Evolutionary conservation across 1,140 invertebrate species (phyloP), one percentile per base, ranked within the genome.

Genomic region (Diorhabda carinulata): DNA sequence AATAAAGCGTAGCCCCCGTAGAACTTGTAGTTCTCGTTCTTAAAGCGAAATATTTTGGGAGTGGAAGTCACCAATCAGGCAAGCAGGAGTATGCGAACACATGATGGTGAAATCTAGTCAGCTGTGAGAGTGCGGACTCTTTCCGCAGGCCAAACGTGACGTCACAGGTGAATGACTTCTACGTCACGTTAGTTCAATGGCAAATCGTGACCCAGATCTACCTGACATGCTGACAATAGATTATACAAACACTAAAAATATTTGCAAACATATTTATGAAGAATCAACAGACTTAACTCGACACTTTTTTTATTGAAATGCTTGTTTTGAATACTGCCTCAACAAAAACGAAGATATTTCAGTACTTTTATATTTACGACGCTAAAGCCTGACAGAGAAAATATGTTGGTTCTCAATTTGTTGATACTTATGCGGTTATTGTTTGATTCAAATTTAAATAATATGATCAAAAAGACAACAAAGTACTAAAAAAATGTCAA

Each of bases 201-300:
- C 79, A 81, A 81, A 81, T 81, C 79, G 78, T 78, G 80, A 81
- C 80, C 79, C 80, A 81, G 79, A 81, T 81, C 79, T 79, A 52
- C 47, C 47, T 52, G 47, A 52, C 47, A 52, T 52, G 47, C 47
- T 52, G 47, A 52, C 47, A 52, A 52, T 52, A 52, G 47, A 52
- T 52, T 52, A n/a, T 52, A n/a, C 47, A 52, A 52, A 52, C n/a
- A n/a, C n/a, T 25, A 3, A n/a, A 52, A 52, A n/a, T 6, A 52
- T 52, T 52, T 52, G 47, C 47, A 52, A 52, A 52, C 47, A 25
- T 25, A 25, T 25, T 25, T 25, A 25, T 25, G 25, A 25, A 25
- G 25, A 25, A 25, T 25, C 25, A 25, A 25, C 25, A 25, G 25
- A 25, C 25, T 25, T 25, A 25, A 25, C 25, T 25, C 25, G 25